Evolutionary conservation across 2,113 vertebrate species (phyloP), one percentile per base, ranked within the genome.

Genomic region (Forbesichthys papilliferus): DNA sequence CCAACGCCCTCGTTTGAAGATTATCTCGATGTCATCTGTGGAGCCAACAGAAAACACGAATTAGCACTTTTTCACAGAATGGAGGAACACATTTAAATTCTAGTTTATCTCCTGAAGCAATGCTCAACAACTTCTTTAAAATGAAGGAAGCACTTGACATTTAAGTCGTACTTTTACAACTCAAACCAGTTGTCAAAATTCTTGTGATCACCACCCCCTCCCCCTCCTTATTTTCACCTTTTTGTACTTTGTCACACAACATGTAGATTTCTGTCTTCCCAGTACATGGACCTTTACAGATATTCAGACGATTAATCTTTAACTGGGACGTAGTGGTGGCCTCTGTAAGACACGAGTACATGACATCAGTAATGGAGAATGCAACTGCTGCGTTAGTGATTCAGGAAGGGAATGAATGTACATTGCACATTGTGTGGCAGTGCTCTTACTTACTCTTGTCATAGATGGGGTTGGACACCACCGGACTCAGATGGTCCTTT

Each of bases 161-260:
- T 42, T 42, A 42, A 8, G 36, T 8, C 36, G 1, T 42, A 42
- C 36, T 42, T 27, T 42, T 42, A 42, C 36, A 5, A 42, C 36
- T 42, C 36, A 5, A 4, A 42, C 36, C 36, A 42, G 36, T 8
- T 8, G 5, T 42, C 36, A 27, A 27, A 27, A 27, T 27, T 3
- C 2, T 27, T 27, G 27, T 27, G 27, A 20, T 20, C 20, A 1
- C 1, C 20, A 1, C 2, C 2, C 2, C 27, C 27, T 2, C 27
- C 2, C 2, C 2, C 27, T 27, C 27, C 27, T 42, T 34, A 34
- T 4, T 4, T 16, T 86, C 79, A 96, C 96, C 96, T 96, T 98
- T 98, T 83, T 98, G 96, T 61, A 98, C 96, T 87, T 98, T 98
- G 92, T 98, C 96, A 0, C 96, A 98, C 3, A 98, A 83, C 84